phyloP scores from a whole-genome alignment of 2,888 invertebrate species.

The Allophyes oxyacanthae region DNA sequence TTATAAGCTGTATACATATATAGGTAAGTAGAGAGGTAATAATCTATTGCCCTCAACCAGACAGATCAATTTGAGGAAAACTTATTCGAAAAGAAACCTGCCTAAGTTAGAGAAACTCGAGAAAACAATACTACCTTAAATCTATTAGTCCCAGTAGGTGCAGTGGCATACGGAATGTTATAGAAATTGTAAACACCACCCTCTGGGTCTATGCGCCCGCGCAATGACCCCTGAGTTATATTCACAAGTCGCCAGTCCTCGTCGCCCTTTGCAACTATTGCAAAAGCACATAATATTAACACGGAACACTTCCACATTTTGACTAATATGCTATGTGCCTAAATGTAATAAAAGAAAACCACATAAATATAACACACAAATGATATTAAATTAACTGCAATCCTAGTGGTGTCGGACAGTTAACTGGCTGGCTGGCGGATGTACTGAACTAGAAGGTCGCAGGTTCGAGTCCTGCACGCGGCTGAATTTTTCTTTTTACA shows the following conservation, averaged over 20 bases:
- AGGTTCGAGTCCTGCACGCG: too few relatives aligned
- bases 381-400: too few relatives aligned
- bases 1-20: not conserved
- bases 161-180: conserved; percentile 73
- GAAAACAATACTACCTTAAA: conserved; percentile 56
- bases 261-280: conserved; percentile 15
- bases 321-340: not conserved
- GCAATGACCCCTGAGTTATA: conserved; percentile 64
- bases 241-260: conserved; percentile 51
- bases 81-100: too few relatives aligned
- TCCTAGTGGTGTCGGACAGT: too few relatives aligned
- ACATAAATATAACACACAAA: too few relatives aligned
- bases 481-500: too few relatives aligned
- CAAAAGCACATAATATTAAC: conserved; percentile 17
- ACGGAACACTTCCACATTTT: conserved; percentile 25
- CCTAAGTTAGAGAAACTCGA: too few relatives aligned
- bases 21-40: too few relatives aligned
- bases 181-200: conserved; percentile 63
- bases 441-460: too few relatives aligned
- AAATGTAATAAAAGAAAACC: not conserved
- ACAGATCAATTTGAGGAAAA: too few relatives aligned
- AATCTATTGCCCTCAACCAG: too few relatives aligned
- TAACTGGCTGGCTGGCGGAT: too few relatives aligned
- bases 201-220: conserved; percentile 60
- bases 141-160: conserved; percentile 65